These are phyloP conservation scores for Threskiornis aethiopicus DNA, from an alignment of 2,797 vertebrate genomes.

Conservation along the genomic window DNA sequence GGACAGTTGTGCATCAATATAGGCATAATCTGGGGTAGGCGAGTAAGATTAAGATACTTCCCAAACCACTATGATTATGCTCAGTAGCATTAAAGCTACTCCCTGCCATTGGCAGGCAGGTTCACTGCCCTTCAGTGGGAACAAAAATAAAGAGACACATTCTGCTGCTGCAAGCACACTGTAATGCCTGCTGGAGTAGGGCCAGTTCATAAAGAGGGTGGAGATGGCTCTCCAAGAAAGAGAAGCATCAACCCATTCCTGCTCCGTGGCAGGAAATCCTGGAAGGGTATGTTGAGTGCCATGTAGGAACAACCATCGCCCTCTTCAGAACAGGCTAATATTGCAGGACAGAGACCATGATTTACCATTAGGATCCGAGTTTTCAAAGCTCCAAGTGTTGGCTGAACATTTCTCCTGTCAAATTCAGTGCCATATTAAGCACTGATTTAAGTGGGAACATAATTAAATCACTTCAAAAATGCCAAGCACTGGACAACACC, in stretches of 20 bases:
- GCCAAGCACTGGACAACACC: neutral
- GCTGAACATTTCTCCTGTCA: neutral
- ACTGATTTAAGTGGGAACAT: neutral
- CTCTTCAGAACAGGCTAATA: neutral
- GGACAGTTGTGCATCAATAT: neutral
- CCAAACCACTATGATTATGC: neutral
- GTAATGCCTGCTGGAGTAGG: neutral
- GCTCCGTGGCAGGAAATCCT: neutral
- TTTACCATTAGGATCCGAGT: neutral
- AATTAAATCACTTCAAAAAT: neutral
- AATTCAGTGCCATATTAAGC: neutral
- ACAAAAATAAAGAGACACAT: neutral
- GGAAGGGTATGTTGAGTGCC: neutral
- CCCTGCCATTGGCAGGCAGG: neutral
- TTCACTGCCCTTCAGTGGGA: neutral
- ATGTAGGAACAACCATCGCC: fast-evolving
- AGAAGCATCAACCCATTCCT: neutral
- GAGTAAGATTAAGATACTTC: neutral
- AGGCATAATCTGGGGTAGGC: neutral
- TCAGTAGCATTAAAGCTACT: neutral
- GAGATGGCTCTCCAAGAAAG: neutral
- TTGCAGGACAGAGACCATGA: neutral
- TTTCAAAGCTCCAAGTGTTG: neutral
- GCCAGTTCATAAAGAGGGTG: neutral
- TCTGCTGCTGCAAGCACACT: neutral